Evolutionary conservation across 2,113 vertebrate genomes (phyloP).

Genomic region (Mungos mungo): DNA sequence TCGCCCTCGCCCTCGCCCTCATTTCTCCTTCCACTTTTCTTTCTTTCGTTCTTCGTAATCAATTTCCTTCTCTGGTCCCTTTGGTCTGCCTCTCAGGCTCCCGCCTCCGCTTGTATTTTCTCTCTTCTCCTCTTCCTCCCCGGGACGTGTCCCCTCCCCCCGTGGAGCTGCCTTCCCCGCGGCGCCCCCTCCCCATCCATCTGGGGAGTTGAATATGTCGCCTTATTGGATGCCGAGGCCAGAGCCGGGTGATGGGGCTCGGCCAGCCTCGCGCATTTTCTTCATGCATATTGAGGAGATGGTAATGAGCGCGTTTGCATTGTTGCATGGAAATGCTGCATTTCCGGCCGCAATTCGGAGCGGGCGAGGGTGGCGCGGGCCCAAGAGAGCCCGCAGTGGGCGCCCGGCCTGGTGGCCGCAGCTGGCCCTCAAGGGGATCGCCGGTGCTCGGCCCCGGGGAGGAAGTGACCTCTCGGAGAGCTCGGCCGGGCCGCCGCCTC

Average conservation of each 20-base stretch:
- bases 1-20: too few species aligned
- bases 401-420: not conserved
- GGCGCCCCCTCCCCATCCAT: conserved; percentile 27
- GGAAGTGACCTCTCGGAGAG: not conserved
- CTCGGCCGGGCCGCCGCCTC: not conserved
- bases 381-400: not conserved
- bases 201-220: conserved; percentile 93
- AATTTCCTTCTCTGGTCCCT: not conserved
- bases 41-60: not conserved
- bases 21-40: not conserved
- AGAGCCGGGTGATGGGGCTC: conserved; percentile 93
- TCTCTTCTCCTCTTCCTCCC: conserved; percentile 90
- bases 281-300: conserved; percentile 99
- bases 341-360: conserved; percentile 84
- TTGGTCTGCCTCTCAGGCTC: conserved; percentile 77
- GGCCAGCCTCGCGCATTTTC: conserved; percentile 92
- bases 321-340: conserved; percentile 96
- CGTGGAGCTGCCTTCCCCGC: not conserved
- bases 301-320: conserved; percentile 99
- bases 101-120: conserved; percentile 85
- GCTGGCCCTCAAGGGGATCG: not conserved
- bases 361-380: not conserved
- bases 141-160: conserved; percentile 60
- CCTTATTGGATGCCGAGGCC: conserved; percentile 98
- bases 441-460: not conserved